Evolutionary conservation across 2,113 vertebrate species (phyloP).

Genomic region (Baryphthengus martii): DNA sequence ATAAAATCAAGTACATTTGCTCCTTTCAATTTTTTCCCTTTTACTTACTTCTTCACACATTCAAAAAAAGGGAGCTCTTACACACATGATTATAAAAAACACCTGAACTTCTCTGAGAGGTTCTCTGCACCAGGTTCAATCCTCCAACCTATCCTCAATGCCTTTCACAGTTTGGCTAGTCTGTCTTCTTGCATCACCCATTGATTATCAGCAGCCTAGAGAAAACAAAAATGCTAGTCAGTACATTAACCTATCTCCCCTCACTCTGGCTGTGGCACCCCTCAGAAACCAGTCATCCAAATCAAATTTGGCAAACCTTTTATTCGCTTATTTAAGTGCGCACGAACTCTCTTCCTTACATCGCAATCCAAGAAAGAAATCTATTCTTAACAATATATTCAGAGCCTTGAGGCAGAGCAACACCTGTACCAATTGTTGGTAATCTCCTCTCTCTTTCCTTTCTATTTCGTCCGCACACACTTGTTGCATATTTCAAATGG

Average conservation of each 20-base stretch:
- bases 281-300: neutral
- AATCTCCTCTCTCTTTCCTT: neutral
- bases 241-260: neutral
- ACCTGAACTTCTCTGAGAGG: neutral
- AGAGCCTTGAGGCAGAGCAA: neutral
- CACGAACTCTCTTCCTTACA: neutral
- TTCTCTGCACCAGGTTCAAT: neutral
- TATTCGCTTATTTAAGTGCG: neutral
- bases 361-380: neutral
- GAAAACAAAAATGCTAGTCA: neutral
- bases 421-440: neutral
- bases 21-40: neutral
- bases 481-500: neutral
- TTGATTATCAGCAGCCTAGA: neutral
- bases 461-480: neutral
- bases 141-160: neutral
- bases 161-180: neutral
- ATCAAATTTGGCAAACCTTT: neutral
- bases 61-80: neutral
- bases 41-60: neutral
- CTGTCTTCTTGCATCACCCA: neutral
- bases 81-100: neutral
- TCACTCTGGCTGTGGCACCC: neutral
- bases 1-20: neutral
- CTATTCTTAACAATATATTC: neutral